Evolutionary conservation across 2,113 vertebrate species (phyloP).

Genomic region (Camelus dromedarius): DNA sequence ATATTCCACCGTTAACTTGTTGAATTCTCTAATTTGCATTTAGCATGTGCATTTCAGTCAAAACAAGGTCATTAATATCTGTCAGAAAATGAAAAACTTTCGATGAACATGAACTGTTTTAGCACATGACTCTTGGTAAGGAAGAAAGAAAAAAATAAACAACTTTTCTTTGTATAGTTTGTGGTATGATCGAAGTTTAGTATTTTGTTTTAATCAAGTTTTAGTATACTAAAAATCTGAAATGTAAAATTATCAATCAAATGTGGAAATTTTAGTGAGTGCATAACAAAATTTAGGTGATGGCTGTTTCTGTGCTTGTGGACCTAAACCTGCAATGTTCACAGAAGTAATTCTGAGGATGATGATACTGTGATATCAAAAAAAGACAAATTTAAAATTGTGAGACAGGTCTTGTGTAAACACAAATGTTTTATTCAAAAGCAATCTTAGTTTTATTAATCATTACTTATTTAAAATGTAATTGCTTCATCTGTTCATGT

Average conservation of each 20-base stretch:
- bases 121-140: neutral
- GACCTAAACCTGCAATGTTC: neutral
- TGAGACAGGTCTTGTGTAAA: neutral
- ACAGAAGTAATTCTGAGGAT: neutral
- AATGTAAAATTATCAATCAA: neutral
- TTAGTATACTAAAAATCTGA: neutral
- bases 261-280: neutral
- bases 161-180: neutral
- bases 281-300: neutral
- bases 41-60: neutral
- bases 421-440: neutral
- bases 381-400: neutral
- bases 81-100: neutral
- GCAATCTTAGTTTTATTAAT: neutral
- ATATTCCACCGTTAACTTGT: neutral
- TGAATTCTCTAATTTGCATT: neutral
- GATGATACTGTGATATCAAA: neutral
- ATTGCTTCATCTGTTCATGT: neutral
- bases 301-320: neutral
- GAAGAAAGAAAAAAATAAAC: neutral
- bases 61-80: neutral
- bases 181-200: neutral
- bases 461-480: neutral
- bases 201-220: neutral
- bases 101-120: neutral